Base-by-base conservation (phyloP, 2,113 vertebrate genomes). In the Pungitius pungitius region DNA sequence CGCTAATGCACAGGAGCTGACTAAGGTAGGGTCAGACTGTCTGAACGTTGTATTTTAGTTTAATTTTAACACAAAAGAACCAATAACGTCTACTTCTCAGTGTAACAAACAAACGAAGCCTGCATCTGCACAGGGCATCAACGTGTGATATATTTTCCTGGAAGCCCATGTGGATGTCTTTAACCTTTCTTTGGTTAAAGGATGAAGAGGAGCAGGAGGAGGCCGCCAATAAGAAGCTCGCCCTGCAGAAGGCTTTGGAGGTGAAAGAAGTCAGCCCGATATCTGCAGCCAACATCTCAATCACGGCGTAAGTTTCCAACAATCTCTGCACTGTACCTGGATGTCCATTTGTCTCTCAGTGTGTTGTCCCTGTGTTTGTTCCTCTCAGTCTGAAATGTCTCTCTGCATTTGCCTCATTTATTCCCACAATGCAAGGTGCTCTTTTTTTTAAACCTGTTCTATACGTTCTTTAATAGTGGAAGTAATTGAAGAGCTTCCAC, bases 151-250 rank as follows among this genome's bases (percentile, higher is more conserved):
- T 33, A 1, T 54, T 63, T 43, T 26, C 6, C 12, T 12, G 26
- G 0, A 58, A 42, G 13, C 2, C 27, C 9, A n/a, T 8, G 26
- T 49, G 8, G 8, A 40, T 42, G 3, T 78, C 43, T 57, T 57
- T 12, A 2, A n/a, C n/a, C 56, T 75, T 11, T 78, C 13, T 47
- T 33, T 82, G 81, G 52, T 52, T 55, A 1, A 75, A 99, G 97
- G 98, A 99, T 0, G 97, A 99, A 81, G 98, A 99, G 86, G 94
- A 99, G 87, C 97, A 98, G 94, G 97, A 99, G 77, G 96, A 98
- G 79, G 97, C 97, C 37, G 97, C 97, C 89, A 99, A 97, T 67
- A 98, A 99, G 87, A 99, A 97, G 85, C 95, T 99, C 0, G 97
- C 98, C 5, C 92, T 99, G 80, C 98, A 99, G 47, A 99, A 99